Base-by-base conservation (phyloP, 2,797 vertebrate species). In the Okamejei kenojei region DNA sequence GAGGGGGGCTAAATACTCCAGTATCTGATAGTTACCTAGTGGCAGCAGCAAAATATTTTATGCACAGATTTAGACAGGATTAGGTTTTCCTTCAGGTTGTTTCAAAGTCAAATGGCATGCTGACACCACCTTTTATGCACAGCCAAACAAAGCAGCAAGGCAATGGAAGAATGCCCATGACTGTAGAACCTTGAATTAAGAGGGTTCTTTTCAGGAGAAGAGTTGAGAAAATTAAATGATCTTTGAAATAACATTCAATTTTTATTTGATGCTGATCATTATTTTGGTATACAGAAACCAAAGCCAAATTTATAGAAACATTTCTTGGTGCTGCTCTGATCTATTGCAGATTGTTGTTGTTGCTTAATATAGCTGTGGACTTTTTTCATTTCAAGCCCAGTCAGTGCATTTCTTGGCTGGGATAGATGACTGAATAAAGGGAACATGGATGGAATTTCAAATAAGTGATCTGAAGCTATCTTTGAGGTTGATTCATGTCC, bases 361-460 rank as follows among this genome's bases (percentile, higher is more conserved):
- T 81, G 19, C 79, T 54, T 54, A 71, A 71, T 71, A 71, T 71
- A 71, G 65, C 65, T 15, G 13, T 71, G 65, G 1, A 10, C 32
- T n/a, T 86, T 54, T 63, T 7, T 82, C 71, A 19, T 73, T 4
- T 17, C 15, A 73, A 76, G 74, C 9, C 23, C 1, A 76, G 23
- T 76, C 74, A 76, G 8, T 76, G 26, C 74, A 29, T 26, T 76
- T 76, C 74, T 76, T 32, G 82, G 58, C 82, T 86, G 80, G 38
- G 38, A 23, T 81, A 81, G 79, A 38, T 81, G 82, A 63, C 17
- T 29, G 26, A 58, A 86, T 86, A n/a, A 26, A 86, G 8, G 35
- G 21, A 15, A 84, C 29, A n/a, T 86, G 58, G 26, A 86, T 61
- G 54, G 82, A 86, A 63, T 86, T n/a, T 86, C n/a, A 86, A 86